Conservation (phyloP, 30 jellyfish, hydroid and myxozoan genomes). For the Nemopilema nomurai region DNA sequence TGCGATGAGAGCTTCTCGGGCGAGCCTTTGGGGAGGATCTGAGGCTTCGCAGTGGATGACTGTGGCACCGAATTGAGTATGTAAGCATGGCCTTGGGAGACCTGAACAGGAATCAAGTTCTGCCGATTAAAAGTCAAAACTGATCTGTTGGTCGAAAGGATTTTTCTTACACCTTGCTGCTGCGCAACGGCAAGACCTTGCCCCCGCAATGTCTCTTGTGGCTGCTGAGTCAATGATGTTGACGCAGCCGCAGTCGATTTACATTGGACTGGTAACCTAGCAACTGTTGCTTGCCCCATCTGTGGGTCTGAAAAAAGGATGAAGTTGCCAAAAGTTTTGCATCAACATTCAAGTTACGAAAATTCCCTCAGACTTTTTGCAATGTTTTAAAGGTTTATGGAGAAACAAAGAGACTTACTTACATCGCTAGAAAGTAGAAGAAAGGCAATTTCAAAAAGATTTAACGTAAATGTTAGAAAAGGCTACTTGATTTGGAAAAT, state of each 20-base stretch:
- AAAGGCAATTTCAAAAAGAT: background rate
- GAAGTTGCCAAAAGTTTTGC: background rate
- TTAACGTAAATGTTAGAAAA: background rate
- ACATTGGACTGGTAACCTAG: slow-evolving; percentile 30
- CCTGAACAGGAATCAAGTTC: slow-evolving; percentile 52
- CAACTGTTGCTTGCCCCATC: slow-evolving; percentile 41
- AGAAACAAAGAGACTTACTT: too few species aligned
- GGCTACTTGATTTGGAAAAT: background rate
- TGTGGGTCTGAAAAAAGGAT: slow-evolving; percentile 36
- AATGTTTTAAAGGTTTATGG: too few species aligned
- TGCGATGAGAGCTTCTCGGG: slow-evolving; percentile 50
- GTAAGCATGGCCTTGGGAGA: slow-evolving; percentile 48
- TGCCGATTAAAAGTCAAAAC: slow-evolving; percentile 38
- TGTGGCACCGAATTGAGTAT: slow-evolving; percentile 38
- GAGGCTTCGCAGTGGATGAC: slow-evolving; percentile 6
- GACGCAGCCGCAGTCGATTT: slow-evolving; percentile 18
- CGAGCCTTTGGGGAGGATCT: slow-evolving; percentile 56
- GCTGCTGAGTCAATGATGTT: background rate
- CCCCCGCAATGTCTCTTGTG: slow-evolving; percentile 13
- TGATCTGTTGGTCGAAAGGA: slow-evolving; percentile 18
- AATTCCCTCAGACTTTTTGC: too few species aligned
- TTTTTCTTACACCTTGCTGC: slow-evolving; percentile 32
- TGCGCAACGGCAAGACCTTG: slow-evolving; percentile 40
- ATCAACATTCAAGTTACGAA: too few species aligned
- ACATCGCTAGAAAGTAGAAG: too few species aligned